Conservation (phyloP, 2,888 invertebrate genomes). For the Notocelia uddmanniana region DNA sequence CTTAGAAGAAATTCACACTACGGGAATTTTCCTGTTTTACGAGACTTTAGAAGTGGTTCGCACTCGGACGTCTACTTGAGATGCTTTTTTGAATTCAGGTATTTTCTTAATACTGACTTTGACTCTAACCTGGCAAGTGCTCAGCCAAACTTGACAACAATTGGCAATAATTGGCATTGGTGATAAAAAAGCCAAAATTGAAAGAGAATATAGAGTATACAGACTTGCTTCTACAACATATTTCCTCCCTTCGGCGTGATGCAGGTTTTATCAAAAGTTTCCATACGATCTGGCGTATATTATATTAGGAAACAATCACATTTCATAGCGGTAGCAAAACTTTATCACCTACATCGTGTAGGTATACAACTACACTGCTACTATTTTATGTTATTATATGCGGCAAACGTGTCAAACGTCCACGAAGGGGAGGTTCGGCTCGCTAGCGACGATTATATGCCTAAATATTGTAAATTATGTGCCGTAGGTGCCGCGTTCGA, state of each 20-base stretch:
- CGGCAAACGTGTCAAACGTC: constrained; percentile 19
- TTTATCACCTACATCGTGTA: too few relatives aligned
- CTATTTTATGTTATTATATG: constrained; percentile 8
- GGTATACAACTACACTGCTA: not conserved
- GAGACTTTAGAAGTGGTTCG: not conserved
- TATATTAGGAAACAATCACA: not conserved
- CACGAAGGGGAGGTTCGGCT: constrained; percentile 33
- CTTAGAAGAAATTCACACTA: not conserved
- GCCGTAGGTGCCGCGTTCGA: not conserved
- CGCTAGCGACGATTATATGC: constrained; percentile 21
- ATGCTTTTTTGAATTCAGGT: not conserved
- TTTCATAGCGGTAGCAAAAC: not conserved
- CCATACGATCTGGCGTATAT: too few relatives aligned
- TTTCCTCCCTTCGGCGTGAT: too few relatives aligned
- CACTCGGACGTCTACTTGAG: constrained; percentile 10
- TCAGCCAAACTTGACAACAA: too few relatives aligned
- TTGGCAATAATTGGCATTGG: too few relatives aligned
- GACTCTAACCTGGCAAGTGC: not conserved
- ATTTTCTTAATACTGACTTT: not conserved
- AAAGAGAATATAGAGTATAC: too few relatives aligned
- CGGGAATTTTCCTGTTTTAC: not conserved
- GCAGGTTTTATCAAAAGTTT: too few relatives aligned
- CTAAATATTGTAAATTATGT: constrained; percentile 5
- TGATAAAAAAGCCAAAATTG: too few relatives aligned
- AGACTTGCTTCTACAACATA: too few relatives aligned